phyloP scores from a whole-genome alignment of 2,888 invertebrate genomes.

The Rhagonycha fulva region DNA sequence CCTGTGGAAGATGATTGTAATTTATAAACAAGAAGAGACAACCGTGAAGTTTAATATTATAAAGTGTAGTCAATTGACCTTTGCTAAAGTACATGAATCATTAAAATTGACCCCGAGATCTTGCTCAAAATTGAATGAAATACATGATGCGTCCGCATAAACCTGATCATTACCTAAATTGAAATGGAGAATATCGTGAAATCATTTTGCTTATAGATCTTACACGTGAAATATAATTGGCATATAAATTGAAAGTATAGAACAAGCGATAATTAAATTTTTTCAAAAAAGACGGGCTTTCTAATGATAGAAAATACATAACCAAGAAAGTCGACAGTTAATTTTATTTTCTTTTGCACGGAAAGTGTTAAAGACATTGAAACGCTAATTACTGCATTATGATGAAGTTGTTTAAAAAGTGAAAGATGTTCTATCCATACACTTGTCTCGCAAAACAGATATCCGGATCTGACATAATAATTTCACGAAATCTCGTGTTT shows the following conservation, averaged over 20 bases:
- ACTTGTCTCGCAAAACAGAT: not conserved
- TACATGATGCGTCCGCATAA: slow-evolving; percentile 2
- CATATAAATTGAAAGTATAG: slow-evolving; percentile 1
- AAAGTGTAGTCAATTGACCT: slow-evolving; percentile 13
- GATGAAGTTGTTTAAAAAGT: slow-evolving; percentile 1
- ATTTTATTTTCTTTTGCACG: not conserved
- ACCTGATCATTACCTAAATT: not conserved
- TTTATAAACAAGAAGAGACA: slow-evolving; percentile 4
- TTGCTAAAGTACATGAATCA: slow-evolving; percentile 7
- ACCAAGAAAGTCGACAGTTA: not conserved
- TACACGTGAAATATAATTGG: not conserved
- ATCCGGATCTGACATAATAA: not conserved
- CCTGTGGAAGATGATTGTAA: not conserved
- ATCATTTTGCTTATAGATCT: not conserved
- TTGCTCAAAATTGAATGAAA: slow-evolving; percentile 11
- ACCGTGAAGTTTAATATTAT: slow-evolving; percentile 7
- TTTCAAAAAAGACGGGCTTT: slow-evolving; percentile 1
- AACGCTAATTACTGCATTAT: not conserved
- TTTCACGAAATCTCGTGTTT: not conserved
- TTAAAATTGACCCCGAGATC: slow-evolving; percentile 11
- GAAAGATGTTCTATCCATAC: not conserved
- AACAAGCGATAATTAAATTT: not conserved
- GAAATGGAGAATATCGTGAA: not conserved
- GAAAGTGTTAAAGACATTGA: not conserved
- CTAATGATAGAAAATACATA: not conserved